Conservation (phyloP, 2,113 vertebrate genomes). For the Pluvianellus socialis region DNA sequence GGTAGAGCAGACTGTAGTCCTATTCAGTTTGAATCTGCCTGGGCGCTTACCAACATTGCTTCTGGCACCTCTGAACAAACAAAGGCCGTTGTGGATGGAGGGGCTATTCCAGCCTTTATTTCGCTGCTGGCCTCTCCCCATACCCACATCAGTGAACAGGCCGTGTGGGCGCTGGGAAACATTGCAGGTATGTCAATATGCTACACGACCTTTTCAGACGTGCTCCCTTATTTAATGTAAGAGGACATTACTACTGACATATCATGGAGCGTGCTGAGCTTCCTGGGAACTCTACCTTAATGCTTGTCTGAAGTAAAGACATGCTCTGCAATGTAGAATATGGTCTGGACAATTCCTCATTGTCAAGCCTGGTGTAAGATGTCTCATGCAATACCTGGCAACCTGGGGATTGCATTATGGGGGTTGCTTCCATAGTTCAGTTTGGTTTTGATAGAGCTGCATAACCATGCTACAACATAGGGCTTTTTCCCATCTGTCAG, state of each 20-base stretch:
- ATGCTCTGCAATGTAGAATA: not conserved
- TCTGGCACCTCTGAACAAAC: slow-evolving; percentile 91
- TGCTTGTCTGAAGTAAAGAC: not conserved
- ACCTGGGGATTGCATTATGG: not conserved
- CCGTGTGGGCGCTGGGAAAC: slow-evolving; percentile 92
- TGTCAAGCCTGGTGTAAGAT: not conserved
- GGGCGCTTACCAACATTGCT: slow-evolving; percentile 94
- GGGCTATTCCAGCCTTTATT: slow-evolving; percentile 89
- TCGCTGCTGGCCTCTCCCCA: slow-evolving; percentile 84
- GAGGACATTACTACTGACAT: not conserved
- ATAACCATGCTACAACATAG: not conserved
- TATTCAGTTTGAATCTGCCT: slow-evolving; percentile 93
- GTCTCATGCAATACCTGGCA: not conserved
- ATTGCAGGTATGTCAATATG: slow-evolving; percentile 83
- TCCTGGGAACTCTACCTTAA: not conserved
- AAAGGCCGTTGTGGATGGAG: slow-evolving; percentile 86
- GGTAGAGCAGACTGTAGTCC: slow-evolving; percentile 81
- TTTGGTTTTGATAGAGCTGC: not conserved
- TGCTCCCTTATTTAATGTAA: not conserved
- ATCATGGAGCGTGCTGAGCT: not conserved
- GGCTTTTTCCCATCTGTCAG: not conserved
- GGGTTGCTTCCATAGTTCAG: not conserved
- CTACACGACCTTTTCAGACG: not conserved
- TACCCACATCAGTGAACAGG: slow-evolving; percentile 89
- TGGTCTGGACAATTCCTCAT: not conserved